A percentile compares a stretch with the other conserved stretches of the same genome.
phyloP scores from a whole-genome alignment of 2,113 vertebrate genomes.

The Sinocyclocheilus rhinocerous region DNA sequence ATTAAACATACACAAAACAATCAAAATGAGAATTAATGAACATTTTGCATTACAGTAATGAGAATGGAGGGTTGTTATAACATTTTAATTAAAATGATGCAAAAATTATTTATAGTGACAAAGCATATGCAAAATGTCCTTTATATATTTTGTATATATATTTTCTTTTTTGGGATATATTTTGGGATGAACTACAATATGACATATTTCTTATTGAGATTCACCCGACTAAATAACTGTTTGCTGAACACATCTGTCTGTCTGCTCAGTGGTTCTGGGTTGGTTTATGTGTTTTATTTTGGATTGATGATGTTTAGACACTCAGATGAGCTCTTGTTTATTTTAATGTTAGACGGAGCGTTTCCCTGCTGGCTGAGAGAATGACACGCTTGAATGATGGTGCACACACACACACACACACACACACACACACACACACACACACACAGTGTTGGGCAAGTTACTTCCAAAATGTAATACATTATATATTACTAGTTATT shows the following conservation, averaged over 20 bases:
- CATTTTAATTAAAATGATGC: neutral
- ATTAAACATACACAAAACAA: too few species aligned
- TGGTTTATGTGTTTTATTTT: neutral
- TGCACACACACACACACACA: neutral
- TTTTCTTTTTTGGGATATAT: neutral
- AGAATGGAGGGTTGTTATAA: too few species aligned
- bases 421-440: too few species aligned
- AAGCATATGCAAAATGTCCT: neutral
- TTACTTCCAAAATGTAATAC: too few species aligned
- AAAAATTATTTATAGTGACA: neutral
- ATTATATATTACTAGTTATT: too few species aligned
- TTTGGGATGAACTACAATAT: neutral
- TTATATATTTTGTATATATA: neutral
- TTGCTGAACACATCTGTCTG: neutral
- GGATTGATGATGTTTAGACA: neutral
- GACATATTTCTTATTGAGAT: neutral
- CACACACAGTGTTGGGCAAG: too few species aligned
- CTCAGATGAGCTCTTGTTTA: neutral
- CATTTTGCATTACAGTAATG: too few species aligned
- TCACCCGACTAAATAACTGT: neutral
- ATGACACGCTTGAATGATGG: neutral
- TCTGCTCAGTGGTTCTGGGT: neutral
- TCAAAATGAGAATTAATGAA: too few species aligned
- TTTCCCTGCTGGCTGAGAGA: neutral
- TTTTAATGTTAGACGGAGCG: neutral